Evolutionary conservation across 2,888 invertebrate species (phyloP).

Genomic region (Cerceris rybyensis): DNA sequence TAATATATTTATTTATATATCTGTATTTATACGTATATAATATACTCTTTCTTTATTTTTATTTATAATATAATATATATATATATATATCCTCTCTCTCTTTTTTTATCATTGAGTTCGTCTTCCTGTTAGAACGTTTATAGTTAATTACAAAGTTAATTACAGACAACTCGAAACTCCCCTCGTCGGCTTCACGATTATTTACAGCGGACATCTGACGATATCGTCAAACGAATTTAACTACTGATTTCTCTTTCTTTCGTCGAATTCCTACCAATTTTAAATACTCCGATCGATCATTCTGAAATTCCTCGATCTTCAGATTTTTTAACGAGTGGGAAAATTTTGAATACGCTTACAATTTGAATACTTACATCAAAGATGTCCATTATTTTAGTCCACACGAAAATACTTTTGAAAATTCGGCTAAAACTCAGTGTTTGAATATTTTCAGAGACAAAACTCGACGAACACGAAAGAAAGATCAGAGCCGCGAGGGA

Average conservation of each 20-base stretch:
- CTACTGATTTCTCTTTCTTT: background rate
- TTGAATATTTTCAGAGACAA: too few species aligned
- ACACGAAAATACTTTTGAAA: too few species aligned
- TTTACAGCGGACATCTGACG: constrained; percentile 51
- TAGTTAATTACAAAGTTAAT: constrained; percentile 67
- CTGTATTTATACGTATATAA: constrained; percentile 54
- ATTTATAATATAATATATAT: constrained; percentile 58
- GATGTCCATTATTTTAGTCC: too few species aligned
- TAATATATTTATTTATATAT: constrained; percentile 18
- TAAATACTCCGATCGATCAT: too few species aligned
- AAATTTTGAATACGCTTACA: too few species aligned
- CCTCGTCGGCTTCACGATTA: constrained; percentile 41
- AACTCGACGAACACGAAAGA: too few species aligned
- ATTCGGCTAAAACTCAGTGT: too few species aligned
- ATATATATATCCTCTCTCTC: constrained; percentile 40
- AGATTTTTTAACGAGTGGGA: too few species aligned
- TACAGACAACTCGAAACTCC: constrained; percentile 54
- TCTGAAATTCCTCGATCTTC: too few species aligned
- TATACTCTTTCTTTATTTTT: constrained; percentile 42
- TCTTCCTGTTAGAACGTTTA: constrained; percentile 45
- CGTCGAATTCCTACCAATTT: background rate
- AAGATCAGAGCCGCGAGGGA: background rate
- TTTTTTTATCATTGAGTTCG: constrained; percentile 19
- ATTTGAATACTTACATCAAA: too few species aligned
- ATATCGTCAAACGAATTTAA: constrained; percentile 28